Conservation (phyloP, 2,797 vertebrate genomes). For the Tenualosa thibaudeaui region DNA sequence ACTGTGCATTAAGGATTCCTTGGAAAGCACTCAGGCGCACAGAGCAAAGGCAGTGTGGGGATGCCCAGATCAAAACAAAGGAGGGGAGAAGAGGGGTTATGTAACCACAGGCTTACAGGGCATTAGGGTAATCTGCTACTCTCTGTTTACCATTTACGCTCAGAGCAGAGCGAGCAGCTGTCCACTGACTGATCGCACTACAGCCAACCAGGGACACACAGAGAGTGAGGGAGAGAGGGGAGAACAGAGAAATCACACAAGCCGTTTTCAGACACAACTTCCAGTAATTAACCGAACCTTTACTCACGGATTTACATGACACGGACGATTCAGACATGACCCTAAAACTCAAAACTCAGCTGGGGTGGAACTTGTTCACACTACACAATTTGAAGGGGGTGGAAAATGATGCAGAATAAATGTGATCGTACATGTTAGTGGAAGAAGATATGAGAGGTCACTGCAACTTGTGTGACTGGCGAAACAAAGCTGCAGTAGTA, state of each 20-base stretch:
- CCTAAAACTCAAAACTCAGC: too few relatives aligned
- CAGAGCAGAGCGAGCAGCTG: constrained; percentile 48
- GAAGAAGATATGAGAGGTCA: too few relatives aligned
- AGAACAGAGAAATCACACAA: not conserved
- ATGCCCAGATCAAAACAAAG: constrained; percentile 55
- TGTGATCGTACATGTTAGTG: too few relatives aligned
- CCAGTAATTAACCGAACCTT: too few relatives aligned
- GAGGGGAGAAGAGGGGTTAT: constrained; percentile 47
- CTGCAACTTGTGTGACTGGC: too few relatives aligned
- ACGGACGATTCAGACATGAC: too few relatives aligned
- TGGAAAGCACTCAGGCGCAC: constrained; percentile 32
- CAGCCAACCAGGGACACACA: not conserved
- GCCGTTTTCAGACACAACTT: too few relatives aligned
- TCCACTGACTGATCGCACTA: constrained; percentile 27
- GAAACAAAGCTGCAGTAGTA: too few relatives aligned
- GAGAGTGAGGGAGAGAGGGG: not conserved
- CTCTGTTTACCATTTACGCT: constrained; percentile 41
- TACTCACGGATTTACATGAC: too few relatives aligned
- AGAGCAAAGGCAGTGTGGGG: constrained; percentile 29
- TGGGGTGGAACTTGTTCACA: too few relatives aligned
- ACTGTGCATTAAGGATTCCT: constrained; percentile 31
- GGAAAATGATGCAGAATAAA: too few relatives aligned
- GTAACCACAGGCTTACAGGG: constrained; percentile 49
- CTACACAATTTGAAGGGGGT: too few relatives aligned
- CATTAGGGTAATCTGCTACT: constrained; percentile 50